phyloP scores from a whole-genome alignment of 2,888 invertebrate species.

The Drosophila gaucha region DNA sequence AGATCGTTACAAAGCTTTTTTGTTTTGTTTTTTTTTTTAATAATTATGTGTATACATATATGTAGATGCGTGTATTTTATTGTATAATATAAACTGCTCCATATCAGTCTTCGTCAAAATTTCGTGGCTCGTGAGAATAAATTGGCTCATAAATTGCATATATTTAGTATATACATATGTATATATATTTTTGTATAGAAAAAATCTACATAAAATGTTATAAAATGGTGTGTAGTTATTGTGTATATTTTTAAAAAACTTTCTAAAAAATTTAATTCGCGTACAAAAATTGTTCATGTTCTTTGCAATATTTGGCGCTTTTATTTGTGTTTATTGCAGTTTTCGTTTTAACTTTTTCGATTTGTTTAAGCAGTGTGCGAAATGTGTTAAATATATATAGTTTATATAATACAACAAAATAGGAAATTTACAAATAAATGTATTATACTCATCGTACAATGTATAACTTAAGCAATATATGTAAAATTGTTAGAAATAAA shows the following conservation, averaged over 20 bases:
- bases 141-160: conserved; percentile 69
- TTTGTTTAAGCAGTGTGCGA: conserved; percentile 29
- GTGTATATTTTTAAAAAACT: conserved; percentile 62
- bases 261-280: conserved; percentile 46
- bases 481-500: conserved; percentile 40
- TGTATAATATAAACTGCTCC: conserved; percentile 64
- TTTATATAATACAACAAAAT: conserved; percentile 29
- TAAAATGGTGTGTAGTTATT: conserved; percentile 54
- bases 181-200: conserved; percentile 52
- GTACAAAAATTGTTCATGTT: conserved; percentile 58
- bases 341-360: conserved; percentile 23
- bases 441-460: conserved; percentile 55
- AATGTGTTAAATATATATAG: conserved; percentile 20
- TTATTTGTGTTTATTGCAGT: conserved; percentile 29
- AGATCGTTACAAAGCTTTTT: conserved; percentile 70
- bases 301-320: conserved; percentile 76
- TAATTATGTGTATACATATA: conserved; percentile 31
- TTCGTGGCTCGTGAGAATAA: conserved; percentile 73
- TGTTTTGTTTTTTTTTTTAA: conserved; percentile 30
- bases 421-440: conserved; percentile 61
- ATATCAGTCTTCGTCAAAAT: conserved; percentile 69
- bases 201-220: conserved; percentile 71
- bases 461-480: conserved; percentile 40
- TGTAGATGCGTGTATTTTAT: conserved; percentile 52
- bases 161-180: conserved; percentile 28